Conservation (phyloP, 2,113 vertebrate species). For the Accipiter virgatus region DNA sequence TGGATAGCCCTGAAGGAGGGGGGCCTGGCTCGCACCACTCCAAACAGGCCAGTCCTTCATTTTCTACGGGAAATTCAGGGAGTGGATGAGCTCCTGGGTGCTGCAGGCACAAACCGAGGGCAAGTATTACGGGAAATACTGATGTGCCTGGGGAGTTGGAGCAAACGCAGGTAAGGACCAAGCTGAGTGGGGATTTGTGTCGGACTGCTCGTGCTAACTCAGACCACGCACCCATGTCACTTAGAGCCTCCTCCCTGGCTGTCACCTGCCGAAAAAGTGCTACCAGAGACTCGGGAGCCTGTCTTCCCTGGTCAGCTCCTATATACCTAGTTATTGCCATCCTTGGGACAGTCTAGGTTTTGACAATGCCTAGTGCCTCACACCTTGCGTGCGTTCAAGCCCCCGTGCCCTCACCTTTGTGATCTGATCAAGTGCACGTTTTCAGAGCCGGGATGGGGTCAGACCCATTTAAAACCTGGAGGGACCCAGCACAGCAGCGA, state of each 20-base stretch:
- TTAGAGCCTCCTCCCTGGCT: neutral
- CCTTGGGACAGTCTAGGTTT: neutral
- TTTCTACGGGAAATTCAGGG: neutral
- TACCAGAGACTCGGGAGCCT: too few relatives aligned
- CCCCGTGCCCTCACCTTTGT: fast-evolving
- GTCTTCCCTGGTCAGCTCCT: neutral
- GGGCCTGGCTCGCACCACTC: neutral
- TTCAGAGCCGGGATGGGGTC: neutral
- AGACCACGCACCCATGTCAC: fast-evolving
- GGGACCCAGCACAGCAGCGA: neutral
- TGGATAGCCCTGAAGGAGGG: neutral
- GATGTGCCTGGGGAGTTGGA: neutral
- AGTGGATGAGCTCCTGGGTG: neutral
- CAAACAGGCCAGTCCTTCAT: neutral
- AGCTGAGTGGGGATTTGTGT: neutral
- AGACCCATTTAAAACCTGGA: fast-evolving
- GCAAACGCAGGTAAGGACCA: neutral
- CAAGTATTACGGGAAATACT: neutral
- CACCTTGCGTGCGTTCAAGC: fast-evolving
- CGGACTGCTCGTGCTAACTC: too few relatives aligned
- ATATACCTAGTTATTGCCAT: neutral
- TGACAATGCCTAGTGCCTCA: neutral
- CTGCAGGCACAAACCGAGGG: neutral
- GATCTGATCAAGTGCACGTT: neutral
- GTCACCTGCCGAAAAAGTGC: neutral